Evolutionary conservation across 2,113 vertebrate genomes (phyloP).

Genomic region (Copsychus sechellarum): DNA sequence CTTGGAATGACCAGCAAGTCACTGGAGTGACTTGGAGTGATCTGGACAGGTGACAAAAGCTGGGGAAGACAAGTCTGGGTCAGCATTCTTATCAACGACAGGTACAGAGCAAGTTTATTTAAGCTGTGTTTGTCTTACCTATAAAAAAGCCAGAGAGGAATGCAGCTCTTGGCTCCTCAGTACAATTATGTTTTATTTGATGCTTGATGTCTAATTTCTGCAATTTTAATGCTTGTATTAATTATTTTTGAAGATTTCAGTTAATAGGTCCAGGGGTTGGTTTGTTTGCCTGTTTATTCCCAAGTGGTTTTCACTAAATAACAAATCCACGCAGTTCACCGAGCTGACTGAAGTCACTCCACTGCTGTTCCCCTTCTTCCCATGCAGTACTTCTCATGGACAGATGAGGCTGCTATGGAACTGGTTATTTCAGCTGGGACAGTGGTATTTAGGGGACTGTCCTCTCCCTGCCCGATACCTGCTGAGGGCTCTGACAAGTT

Average conservation of each 20-base stretch:
- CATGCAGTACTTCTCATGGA: neutral
- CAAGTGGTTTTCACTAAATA: neutral
- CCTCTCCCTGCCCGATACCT: neutral
- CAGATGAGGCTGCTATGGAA: conserved; percentile 32
- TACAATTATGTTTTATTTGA: neutral
- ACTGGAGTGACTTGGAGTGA: too few species aligned
- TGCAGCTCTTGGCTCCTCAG: neutral
- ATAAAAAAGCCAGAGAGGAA: neutral
- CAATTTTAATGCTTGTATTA: neutral
- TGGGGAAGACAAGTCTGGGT: too few species aligned
- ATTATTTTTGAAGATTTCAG: neutral
- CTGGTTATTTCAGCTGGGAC: neutral
- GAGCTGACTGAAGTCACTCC: neutral
- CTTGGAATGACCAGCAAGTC: too few species aligned
- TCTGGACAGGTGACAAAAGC: neutral
- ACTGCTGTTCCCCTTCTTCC: neutral
- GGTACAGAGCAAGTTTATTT: neutral
- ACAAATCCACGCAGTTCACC: accelerated
- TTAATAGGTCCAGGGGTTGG: neutral
- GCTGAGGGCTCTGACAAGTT: neutral
- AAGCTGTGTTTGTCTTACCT: neutral
- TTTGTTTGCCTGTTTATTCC: neutral
- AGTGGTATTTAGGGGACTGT: neutral
- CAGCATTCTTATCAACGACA: neutral
- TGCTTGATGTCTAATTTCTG: neutral